A percentile compares a stretch with the other conserved stretches of the same genome.
Conservation (phyloP, 2,113 vertebrate species). For the Callionymus lyra region DNA sequence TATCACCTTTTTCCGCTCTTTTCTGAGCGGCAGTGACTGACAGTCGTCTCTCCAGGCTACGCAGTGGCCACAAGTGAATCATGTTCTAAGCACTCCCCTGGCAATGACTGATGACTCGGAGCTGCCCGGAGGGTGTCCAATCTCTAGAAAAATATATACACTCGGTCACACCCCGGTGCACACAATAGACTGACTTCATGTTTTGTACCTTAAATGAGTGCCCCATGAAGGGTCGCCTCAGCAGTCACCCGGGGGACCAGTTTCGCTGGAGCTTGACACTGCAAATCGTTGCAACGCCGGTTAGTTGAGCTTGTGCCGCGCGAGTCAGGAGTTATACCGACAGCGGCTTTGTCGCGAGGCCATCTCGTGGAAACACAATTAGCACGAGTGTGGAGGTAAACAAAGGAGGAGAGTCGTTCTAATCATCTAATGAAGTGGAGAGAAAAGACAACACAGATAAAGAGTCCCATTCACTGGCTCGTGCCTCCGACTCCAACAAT, state of each 20-base stretch:
- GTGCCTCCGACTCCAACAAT: slow-evolving; percentile 21
- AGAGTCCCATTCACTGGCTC: slow-evolving; percentile 35
- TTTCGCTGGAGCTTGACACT: slow-evolving; percentile 33
- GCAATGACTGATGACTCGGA: slow-evolving; percentile 22
- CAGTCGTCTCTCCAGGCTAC: slow-evolving; percentile 30
- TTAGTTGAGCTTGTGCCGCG: slow-evolving; percentile 1
- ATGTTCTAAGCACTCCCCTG: slow-evolving; percentile 27
- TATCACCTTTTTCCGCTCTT: slow-evolving; percentile 6
- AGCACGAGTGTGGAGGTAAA: slow-evolving; percentile 43
- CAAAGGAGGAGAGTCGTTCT: slow-evolving; percentile 39
- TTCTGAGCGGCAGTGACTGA: slow-evolving; percentile 41
- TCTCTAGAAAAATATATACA: slow-evolving; percentile 6
- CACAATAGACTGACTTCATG: slow-evolving; percentile 19
- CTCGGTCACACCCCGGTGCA: not conserved
- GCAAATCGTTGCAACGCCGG: slow-evolving; percentile 31
- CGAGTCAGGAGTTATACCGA: slow-evolving; percentile 22
- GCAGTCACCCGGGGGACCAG: slow-evolving; percentile 16
- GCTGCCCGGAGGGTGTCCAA: slow-evolving; percentile 25
- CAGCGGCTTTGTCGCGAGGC: slow-evolving; percentile 41
- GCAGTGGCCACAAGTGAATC: slow-evolving; percentile 24
- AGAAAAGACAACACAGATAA: slow-evolving; percentile 33
- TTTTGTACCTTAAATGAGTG: slow-evolving; percentile 36
- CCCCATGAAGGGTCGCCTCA: slow-evolving; percentile 23
- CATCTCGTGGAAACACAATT: slow-evolving; percentile 42
- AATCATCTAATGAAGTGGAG: slow-evolving; percentile 40